Evolutionary conservation across 2,888 invertebrate genomes (phyloP).

Genomic region (Polylopha cassiicola): DNA sequence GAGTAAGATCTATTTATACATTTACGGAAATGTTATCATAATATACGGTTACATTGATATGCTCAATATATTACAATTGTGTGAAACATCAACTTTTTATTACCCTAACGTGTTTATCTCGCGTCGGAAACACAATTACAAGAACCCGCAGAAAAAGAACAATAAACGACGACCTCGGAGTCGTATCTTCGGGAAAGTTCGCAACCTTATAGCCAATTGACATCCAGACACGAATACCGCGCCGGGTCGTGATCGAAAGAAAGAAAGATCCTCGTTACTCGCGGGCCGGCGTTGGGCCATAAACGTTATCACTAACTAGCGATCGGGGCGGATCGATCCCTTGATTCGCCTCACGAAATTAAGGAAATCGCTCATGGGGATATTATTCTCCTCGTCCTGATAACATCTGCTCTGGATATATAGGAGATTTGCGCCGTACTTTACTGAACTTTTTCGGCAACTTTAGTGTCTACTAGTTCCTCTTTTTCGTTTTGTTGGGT

Average conservation of each 20-base stretch:
- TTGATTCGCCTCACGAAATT: conserved; percentile 74
- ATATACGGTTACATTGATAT: too few relatives aligned
- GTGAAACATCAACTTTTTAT: conserved; percentile 25
- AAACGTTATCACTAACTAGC: conserved; percentile 72
- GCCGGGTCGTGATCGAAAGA: conserved; percentile 68
- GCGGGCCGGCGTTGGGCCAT: conserved; percentile 61
- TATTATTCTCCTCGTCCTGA: conserved; percentile 60
- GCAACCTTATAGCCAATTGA: conserved; percentile 69
- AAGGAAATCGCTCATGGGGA: conserved; percentile 77
- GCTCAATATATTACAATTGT: conserved; percentile 15
- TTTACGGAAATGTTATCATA: too few relatives aligned
- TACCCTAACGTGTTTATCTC: conserved; percentile 40
- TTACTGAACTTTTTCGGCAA: conserved; percentile 19
- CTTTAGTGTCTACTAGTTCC: conserved; percentile 20
- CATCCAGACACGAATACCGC: conserved; percentile 65
- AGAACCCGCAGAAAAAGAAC: conserved; percentile 42
- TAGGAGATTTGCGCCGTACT: conserved; percentile 21
- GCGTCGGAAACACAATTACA: conserved; percentile 44
- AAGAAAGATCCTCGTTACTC: conserved; percentile 58
- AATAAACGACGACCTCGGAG: conserved; percentile 37
- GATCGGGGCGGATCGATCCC: conserved; percentile 73
- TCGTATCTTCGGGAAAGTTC: conserved; percentile 44
- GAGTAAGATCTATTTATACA: too few relatives aligned
- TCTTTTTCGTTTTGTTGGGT: conserved; percentile 15
- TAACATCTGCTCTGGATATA: conserved; percentile 41